Base-by-base conservation (phyloP, 1,140 invertebrate genomes). In the Pantala flavescens region DNA sequence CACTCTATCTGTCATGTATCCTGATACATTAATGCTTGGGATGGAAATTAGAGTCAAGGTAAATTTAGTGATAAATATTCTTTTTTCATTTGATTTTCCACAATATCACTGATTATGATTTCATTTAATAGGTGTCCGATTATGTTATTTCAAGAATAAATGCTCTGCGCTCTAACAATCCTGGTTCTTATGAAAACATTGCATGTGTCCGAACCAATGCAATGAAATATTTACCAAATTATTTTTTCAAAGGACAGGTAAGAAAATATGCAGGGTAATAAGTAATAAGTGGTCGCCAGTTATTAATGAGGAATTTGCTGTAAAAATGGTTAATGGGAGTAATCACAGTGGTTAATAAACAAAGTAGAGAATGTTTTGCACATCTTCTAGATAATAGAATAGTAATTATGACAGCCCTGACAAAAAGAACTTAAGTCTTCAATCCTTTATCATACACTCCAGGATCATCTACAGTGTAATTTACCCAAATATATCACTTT, bases 21-120 rank as follows among this genome's bases (percentile, higher is more conserved):
- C 97, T 19, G 86, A 97, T 0, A 92, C 85, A 63, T 82, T 97
- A 71, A 95, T 98, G 82, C 83, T 99, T 55, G 98, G 98, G 73
- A 90, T 99, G 89, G 98, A 99, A 85, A 99, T 99, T 76, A 87
- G 98, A 75, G 93, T 99, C 0, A 99, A 99, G 87, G 96, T 98
- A 77, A 63, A 19, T 14, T 63, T 19, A 7, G 14, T 14, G 5
- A 7, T 21, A 5, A 7, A 19, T 63, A 1, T 16, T 19, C 12
- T 16, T 19, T 19, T 19, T 3, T 3, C 3, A 21, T 63, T 1
- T 63, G 43, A 16, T 63, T 63, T 19, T 63, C n/a, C 14, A 63
- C 14, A 7, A 14, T 19, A 5, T 7, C 49, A 21, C 49, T 63
- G 3, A 16, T 63, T 19, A 1, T 63, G 49, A 3, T 63, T 63